Evolutionary conservation across 92 coral and sea anemone genomes (phyloP).

Genomic region (Phenganax subtilis): DNA sequence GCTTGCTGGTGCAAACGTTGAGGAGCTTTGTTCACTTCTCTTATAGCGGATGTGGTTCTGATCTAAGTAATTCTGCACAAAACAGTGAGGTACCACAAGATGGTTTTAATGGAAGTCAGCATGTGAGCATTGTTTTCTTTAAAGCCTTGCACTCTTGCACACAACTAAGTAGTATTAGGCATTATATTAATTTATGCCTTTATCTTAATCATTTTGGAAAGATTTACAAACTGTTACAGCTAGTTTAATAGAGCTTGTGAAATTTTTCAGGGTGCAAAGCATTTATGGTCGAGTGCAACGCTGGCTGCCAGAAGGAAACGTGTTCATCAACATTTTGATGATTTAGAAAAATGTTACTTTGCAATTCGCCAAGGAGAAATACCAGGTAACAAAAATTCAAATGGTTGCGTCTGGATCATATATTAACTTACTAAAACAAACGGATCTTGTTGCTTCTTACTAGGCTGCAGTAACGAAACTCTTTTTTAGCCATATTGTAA

Average conservation of each 20-base stretch:
- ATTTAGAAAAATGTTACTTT: conserved; percentile 93
- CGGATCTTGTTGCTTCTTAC: no score
- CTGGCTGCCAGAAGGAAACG: conserved; percentile 86
- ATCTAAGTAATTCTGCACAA: conserved; percentile 41
- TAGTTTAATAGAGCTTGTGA: background rate
- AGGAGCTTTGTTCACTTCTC: background rate
- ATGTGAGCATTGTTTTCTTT: conserved; percentile 53
- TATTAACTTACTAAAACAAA: no score
- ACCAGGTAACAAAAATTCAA: conserved; percentile 53
- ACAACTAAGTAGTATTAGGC: no score
- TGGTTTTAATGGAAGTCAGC: conserved; percentile 98
- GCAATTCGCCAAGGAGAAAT: conserved; percentile 94
- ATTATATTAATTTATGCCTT: no score
- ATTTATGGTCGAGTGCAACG: conserved; percentile 79
- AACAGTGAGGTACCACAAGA: conserved; percentile 82
- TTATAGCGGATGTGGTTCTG: conserved; percentile 17
- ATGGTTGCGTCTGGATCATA: background rate
- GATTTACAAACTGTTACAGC: no score
- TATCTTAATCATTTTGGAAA: no score
- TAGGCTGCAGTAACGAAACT: no score
- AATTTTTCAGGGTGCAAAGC: conserved; percentile 72
- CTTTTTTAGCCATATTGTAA: no score
- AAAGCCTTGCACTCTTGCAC: no score
- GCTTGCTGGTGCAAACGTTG: background rate
- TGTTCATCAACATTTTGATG: conserved; percentile 97